Conservation (phyloP, 2,888 invertebrate species). For the Seira sanloemensis region DNA sequence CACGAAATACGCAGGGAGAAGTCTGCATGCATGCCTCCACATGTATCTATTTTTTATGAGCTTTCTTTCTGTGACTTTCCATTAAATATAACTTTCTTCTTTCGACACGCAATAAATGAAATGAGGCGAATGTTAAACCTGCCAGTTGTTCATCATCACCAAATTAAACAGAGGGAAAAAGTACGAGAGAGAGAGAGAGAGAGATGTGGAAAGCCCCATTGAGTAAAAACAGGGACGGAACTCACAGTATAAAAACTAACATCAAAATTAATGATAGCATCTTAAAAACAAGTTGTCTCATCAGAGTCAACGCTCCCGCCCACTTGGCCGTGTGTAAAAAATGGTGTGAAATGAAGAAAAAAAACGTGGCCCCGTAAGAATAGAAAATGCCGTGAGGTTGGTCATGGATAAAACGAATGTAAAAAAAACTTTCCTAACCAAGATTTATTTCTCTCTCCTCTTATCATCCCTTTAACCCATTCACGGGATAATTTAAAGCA, state of each 20-base stretch:
- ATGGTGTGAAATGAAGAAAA: too few relatives aligned
- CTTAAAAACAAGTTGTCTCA: slow-evolving; percentile 10
- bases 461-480: background rate
- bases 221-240: background rate
- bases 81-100: background rate
- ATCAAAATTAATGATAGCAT: slow-evolving; percentile 38
- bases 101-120: slow-evolving; percentile 41
- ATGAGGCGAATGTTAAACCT: slow-evolving; percentile 39
- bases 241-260: background rate
- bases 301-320: background rate
- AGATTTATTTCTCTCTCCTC: background rate
- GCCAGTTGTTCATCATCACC: slow-evolving; percentile 31
- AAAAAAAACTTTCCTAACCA: background rate
- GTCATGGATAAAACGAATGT: slow-evolving; percentile 7
- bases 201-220: background rate
- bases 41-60: background rate
- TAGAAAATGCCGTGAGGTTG: background rate
- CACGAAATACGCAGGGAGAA: background rate
- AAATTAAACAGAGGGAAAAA: slow-evolving; percentile 28
- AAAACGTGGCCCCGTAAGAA: too few relatives aligned
- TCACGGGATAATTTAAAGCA: background rate
- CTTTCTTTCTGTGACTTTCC: background rate
- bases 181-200: background rate
- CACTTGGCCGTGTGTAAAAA: too few relatives aligned
- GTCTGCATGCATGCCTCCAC: background rate